A percentile compares a stretch with the other conserved stretches of the same genome.
Conservation (phyloP, 2,113 vertebrate genomes). For the Oncorhynchus mykiss region DNA sequence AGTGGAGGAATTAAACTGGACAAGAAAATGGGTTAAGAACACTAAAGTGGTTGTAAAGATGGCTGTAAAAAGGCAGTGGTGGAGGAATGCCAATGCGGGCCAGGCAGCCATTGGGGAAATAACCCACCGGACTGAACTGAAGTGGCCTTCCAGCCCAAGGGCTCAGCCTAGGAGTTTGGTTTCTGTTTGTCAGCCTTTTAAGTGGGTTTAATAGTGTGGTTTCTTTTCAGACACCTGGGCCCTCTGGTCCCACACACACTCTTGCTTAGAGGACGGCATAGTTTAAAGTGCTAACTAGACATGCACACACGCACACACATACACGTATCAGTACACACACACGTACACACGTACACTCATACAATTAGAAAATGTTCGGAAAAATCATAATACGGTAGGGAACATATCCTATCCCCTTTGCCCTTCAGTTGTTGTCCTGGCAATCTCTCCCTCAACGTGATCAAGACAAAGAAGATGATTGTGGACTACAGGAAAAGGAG, state of each 20-base stretch:
- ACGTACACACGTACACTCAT: not conserved
- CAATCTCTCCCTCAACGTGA: too few relatives aligned
- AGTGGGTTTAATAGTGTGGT: slow-evolving; percentile 22
- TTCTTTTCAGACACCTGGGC: slow-evolving; percentile 29
- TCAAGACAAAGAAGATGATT: too few relatives aligned
- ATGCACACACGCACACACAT: not conserved
- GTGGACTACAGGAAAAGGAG: too few relatives aligned
- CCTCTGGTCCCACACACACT: slow-evolving; percentile 41
- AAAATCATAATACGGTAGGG: too few relatives aligned
- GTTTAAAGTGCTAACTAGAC: not conserved
- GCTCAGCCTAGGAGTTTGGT: not conserved
- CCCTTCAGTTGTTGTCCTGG: too few relatives aligned
- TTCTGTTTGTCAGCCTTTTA: slow-evolving; percentile 6
- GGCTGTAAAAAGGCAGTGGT: slow-evolving; percentile 29
- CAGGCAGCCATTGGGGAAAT: slow-evolving; percentile 33
- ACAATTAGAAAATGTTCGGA: not conserved
- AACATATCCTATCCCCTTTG: too few relatives aligned
- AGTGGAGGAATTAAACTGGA: slow-evolving; percentile 40
- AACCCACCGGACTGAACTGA: slow-evolving; percentile 18
- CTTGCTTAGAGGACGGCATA: not conserved
- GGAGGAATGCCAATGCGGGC: slow-evolving; percentile 33
- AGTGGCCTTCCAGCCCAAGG: slow-evolving; percentile 20
- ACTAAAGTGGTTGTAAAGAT: slow-evolving; percentile 46
- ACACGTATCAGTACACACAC: not conserved
- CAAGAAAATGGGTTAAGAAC: slow-evolving; percentile 44